Evolutionary conservation across 2,113 vertebrate genomes (phyloP).

Genomic region (Scomber scombrus): DNA sequence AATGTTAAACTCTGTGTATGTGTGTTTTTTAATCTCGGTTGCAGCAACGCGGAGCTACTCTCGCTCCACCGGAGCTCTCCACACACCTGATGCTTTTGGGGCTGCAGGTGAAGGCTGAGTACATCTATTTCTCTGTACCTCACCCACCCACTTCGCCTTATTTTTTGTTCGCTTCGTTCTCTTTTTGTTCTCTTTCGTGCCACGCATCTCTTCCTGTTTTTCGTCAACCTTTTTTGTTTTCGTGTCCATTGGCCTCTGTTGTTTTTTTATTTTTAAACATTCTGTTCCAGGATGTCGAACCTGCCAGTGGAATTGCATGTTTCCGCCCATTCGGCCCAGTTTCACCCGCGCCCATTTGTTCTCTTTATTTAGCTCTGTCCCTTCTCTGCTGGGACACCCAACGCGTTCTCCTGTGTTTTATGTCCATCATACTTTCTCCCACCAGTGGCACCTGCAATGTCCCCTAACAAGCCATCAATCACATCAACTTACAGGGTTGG

Average conservation of each 20-base stretch:
- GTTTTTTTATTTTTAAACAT: constrained; percentile 9
- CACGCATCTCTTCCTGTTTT: constrained; percentile 39
- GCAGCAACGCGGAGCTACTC: constrained; percentile 98
- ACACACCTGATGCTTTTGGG: constrained; percentile 93
- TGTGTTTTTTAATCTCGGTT: constrained; percentile 88
- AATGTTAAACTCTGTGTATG: constrained; percentile 64
- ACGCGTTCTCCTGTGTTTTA: constrained; percentile 46
- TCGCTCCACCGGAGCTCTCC: constrained; percentile 98
- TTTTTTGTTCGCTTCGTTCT: constrained; percentile 27
- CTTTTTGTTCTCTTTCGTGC: constrained; percentile 32
- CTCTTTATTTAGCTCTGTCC: constrained; percentile 54
- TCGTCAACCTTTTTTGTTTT: constrained; percentile 48
- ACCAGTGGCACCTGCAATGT: constrained; percentile 54
- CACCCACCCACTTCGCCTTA: constrained; percentile 61
- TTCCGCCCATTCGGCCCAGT: constrained; percentile 72
- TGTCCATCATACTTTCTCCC: constrained; percentile 54
- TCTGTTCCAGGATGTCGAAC: constrained; percentile 61
- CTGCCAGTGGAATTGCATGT: constrained; percentile 79
- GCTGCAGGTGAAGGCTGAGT: constrained; percentile 98
- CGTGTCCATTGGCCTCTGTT: constrained; percentile 46
- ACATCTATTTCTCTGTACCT: constrained; percentile 77
- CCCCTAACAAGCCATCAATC: constrained; percentile 69
- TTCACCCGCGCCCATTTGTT: constrained; percentile 45
- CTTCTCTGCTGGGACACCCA: constrained; percentile 33
- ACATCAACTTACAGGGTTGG: constrained; percentile 59